Evolutionary conservation across 2,113 vertebrate species (phyloP), one percentile per base, ranked within the genome.

Genomic region (Pseudorasbora parva): DNA sequence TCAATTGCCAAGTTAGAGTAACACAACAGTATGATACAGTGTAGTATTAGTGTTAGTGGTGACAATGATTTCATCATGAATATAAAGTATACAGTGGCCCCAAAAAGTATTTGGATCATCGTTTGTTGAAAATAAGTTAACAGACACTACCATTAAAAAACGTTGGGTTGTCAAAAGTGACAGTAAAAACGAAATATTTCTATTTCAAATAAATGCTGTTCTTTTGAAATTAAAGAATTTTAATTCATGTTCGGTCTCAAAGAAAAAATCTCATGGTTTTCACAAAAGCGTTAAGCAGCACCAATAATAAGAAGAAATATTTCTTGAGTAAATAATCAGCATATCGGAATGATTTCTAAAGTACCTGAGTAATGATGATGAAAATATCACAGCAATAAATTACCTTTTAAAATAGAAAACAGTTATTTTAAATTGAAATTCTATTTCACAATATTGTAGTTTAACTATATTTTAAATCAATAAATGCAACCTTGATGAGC

Each of bases 11-110:
- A 30, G 21, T 21, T n/a, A 76, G 27, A 33, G 17, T 8, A 21
- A 27, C 17, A 49, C 60, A 30, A 64, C 23, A 79, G 77, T 8
- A 79, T 30, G 23, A 64, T 8, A 33, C 9, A 5, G 41, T 47
- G 41, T 47, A 45, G 68, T 43, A 45, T 74, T 37, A 69, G 33
- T 68, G 12, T 37, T 30, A 64, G 41, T 60, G 57, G 57, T 60
- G 66, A 71, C 49, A 37, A 68, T 77, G 56, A 74, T 49, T 43
- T 60, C n/a, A 37, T 51, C n/a, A 56, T 78, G 21, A 64, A 54
- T 15, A 76, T 77, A n/a, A 41, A 47, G 10, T 25, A 71, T 72
- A 45, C 23, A 79, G 23, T 66, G 59, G 37, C 2, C 56, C 57
- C 56, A 41, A 6, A 59, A 77, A 77, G 23, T 74, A 51, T 51